phyloP scores from a whole-genome alignment of 2,113 vertebrate species.

The Mola mola region DNA sequence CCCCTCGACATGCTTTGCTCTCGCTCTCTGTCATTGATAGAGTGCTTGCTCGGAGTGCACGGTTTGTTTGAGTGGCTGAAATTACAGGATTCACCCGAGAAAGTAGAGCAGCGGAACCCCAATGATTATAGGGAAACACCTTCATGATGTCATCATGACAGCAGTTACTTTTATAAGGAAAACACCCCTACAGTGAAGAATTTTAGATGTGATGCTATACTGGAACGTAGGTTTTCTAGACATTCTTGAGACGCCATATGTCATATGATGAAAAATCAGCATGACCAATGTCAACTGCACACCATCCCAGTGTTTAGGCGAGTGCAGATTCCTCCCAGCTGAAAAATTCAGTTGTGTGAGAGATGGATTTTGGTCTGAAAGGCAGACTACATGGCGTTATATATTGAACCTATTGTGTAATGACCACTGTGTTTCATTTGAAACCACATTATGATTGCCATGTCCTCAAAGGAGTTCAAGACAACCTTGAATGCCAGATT shows the following conservation, averaged over 20 bases:
- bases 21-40: slow-evolving; percentile 70
- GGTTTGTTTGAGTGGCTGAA: slow-evolving; percentile 67
- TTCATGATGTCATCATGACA: slow-evolving; percentile 43
- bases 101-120: slow-evolving; percentile 61
- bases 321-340: too few species aligned
- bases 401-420: too few species aligned
- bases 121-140: slow-evolving; percentile 62
- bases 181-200: too few species aligned
- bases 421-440: too few species aligned
- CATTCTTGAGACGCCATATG: too few species aligned
- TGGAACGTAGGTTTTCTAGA: not conserved
- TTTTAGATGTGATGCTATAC: not conserved
- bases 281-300: not conserved
- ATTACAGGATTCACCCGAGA: slow-evolving; percentile 67
- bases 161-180: too few species aligned
- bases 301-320: too few species aligned
- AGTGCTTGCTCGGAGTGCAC: slow-evolving; percentile 51
- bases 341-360: too few species aligned
- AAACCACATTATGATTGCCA: not conserved
- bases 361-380: too few species aligned
- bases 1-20: slow-evolving; percentile 61
- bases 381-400: too few species aligned
- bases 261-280: too few species aligned
- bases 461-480: not conserved
- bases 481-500: not conserved